Base-by-base conservation (phyloP, 1,140 invertebrate species). In the Dendrolimus kikuchii region DNA sequence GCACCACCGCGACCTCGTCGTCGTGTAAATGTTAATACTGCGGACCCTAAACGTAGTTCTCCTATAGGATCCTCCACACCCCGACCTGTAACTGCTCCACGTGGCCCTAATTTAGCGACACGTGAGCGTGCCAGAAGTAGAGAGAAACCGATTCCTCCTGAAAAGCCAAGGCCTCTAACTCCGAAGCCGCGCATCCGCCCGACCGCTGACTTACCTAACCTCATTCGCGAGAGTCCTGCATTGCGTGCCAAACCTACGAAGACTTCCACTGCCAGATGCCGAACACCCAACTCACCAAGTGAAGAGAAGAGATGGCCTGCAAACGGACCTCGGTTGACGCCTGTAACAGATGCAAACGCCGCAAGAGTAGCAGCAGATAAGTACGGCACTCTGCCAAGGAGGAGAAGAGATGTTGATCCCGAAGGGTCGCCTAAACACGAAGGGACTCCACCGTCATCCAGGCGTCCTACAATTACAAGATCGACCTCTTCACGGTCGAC, bases 301-400 rank as follows among this genome's bases (percentile, higher is more conserved):
- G 92, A 94, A 44, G 93, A 94, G 59, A 90, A 91, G 37, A 88
- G 91, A 46, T 93, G 92, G 89, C 91, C 92, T 5, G 82, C 86
- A 49, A 77, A 66, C 53, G 72, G 74, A 4, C 71, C 75, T n/a
- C 66, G 75, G 38, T 59, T 85, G 36, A 68, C 84, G 7, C 70
- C 84, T 53, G 74, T 81, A 0, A 48, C 74, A 9, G 74, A 81
- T 64, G 64, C 83, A 66, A 65, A 56, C 71, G 61, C 92, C 81
- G 66, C 90, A 66, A 60, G 91, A 86, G 66, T 73, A 43, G 85
- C 91, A 0, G 83, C 92, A 5, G 92, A 94, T 53, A 91, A 92
- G 62, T 94, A 93, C 48, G 93, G 92, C 2, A 95, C 94, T 0
- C 72, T 95, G 6, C 94, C 94, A 0, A 89, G 94, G n/a, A 88